Conservation (phyloP, 2,797 vertebrate genomes). For the Alfaro cultratus region DNA sequence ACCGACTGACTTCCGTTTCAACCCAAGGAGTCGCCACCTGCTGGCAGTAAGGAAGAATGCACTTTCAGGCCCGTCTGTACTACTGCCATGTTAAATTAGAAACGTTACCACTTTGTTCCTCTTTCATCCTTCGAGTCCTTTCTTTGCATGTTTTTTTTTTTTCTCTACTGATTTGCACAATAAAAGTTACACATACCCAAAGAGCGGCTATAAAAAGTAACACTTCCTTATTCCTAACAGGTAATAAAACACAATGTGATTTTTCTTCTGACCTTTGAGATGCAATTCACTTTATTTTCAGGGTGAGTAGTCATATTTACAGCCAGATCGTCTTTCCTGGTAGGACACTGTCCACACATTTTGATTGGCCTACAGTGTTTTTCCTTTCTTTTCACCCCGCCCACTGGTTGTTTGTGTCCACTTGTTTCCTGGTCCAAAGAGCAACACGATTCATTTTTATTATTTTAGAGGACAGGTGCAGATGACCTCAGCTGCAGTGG, state of each 20-base stretch:
- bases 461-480: neutral
- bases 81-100: neutral
- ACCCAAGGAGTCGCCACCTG: neutral
- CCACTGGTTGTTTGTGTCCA: neutral
- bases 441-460: neutral
- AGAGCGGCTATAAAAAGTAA: neutral
- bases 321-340: neutral
- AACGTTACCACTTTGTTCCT: neutral
- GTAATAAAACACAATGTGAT: neutral
- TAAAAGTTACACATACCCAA: neutral
- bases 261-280: neutral
- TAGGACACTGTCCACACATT: neutral
- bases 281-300: neutral
- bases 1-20: neutral
- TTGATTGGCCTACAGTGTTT: neutral
- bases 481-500: conserved; percentile 1
- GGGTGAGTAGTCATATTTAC: neutral
- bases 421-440: neutral
- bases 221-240: neutral
- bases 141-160: too few species aligned
- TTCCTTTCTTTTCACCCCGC: too few species aligned
- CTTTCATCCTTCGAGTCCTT: neutral
- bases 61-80: neutral
- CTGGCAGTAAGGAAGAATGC: neutral
- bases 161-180: too few species aligned